Evolutionary conservation across 1,140 invertebrate species (phyloP).

Genomic region (Metopolophium dirhodum): DNA sequence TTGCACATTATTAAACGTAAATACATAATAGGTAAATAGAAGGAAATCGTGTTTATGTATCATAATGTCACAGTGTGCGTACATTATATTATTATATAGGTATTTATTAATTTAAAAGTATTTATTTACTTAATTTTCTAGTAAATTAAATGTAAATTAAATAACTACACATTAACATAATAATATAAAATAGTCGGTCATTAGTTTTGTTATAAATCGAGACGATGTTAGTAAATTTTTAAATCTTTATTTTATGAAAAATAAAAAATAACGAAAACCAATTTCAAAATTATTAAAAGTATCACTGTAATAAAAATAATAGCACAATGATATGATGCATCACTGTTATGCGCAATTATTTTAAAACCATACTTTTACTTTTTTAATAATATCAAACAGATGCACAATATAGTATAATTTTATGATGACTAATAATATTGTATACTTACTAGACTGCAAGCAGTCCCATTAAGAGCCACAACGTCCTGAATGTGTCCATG

Average conservation of each 20-base stretch:
- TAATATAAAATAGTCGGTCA: not conserved
- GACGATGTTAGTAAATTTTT: not conserved
- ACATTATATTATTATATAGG: not conserved
- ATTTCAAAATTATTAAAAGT: not conserved
- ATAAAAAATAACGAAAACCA: not conserved
- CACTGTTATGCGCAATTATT: not conserved
- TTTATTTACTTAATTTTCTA: not conserved
- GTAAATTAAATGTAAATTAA: too few species aligned
- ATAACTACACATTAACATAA: not conserved
- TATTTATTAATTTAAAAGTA: not conserved
- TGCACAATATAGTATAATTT: not conserved
- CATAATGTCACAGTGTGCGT: not conserved
- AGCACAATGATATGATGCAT: not conserved
- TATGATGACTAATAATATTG: not conserved
- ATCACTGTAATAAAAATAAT: not conserved
- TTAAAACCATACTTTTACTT: not conserved
- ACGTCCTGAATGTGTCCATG: conserved; percentile 5
- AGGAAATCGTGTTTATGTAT: not conserved
- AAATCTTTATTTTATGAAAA: not conserved
- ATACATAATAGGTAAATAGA: too few species aligned
- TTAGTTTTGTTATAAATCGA: not conserved
- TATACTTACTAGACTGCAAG: conserved; percentile 44
- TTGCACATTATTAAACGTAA: not conserved
- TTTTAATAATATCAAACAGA: not conserved
- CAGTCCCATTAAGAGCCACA: conserved; percentile 47